Conservation (phyloP, 2,113 vertebrate species). For the Campylorhamphus procurvoides region DNA sequence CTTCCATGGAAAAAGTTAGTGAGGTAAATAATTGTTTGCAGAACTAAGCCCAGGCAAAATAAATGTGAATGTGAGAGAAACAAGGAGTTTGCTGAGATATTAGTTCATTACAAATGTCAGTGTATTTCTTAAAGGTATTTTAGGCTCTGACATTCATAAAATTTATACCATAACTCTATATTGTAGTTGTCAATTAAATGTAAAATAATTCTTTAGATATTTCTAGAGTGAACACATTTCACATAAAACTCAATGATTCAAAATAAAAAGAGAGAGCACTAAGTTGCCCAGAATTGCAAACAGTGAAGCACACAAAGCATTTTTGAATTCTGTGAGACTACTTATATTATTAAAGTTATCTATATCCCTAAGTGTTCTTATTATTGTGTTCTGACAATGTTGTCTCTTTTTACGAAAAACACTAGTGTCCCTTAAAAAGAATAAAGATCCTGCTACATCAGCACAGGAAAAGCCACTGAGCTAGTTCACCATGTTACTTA, state of each 20-base stretch:
- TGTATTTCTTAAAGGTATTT: neutral
- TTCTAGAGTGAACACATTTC: neutral
- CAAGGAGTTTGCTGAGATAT: neutral
- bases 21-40: neutral
- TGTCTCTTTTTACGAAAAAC: neutral
- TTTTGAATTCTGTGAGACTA: neutral
- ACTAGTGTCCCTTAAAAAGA: neutral
- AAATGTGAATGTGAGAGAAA: neutral
- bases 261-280: neutral
- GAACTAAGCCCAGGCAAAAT: neutral
- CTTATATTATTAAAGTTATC: neutral
- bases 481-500: neutral
- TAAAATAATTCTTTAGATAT: constrained; percentile 9
- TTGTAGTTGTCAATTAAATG: neutral
- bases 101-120: neutral
- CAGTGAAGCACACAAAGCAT: neutral
- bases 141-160: neutral
- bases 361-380: neutral
- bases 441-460: neutral
- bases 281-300: neutral
- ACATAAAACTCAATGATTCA: neutral
- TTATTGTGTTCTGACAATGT: neutral
- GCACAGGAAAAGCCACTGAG: neutral
- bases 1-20: neutral
- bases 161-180: neutral